These are phyloP conservation scores for Allobates femoralis DNA, from an alignment of 2,797 vertebrate species.

Conservation along the genomic window DNA sequence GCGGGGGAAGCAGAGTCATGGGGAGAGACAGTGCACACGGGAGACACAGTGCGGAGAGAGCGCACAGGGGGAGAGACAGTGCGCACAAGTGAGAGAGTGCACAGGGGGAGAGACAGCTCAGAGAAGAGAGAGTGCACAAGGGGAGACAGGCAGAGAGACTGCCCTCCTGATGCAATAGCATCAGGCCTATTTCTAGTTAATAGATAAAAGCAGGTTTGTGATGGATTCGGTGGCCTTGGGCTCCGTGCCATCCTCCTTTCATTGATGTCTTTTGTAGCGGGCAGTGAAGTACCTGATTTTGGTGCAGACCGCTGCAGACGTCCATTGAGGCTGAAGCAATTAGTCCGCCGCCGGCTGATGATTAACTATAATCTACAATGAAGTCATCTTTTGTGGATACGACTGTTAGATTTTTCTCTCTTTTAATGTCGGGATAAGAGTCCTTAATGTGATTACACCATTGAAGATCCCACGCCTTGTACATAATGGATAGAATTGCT, in stretches of 20 bases:
- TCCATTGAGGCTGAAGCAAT: conserved; percentile 4
- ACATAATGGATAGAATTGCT: no score
- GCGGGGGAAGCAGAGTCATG: no score
- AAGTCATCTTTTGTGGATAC: background rate
- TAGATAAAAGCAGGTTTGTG: background rate
- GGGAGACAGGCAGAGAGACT: no score
- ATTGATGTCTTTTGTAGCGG: background rate
- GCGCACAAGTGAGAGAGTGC: no score
- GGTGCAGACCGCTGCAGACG: background rate
- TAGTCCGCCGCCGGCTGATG: background rate
- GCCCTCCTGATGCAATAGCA: no score
- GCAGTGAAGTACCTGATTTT: background rate
- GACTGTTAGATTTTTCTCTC: no score
- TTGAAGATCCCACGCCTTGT: background rate
- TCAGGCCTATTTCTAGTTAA: no score
- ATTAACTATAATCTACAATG: background rate
- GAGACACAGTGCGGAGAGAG: no score
- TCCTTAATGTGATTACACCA: conserved; percentile 5
- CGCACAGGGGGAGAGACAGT: no score
- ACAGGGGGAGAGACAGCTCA: no score
- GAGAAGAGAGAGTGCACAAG: no score
- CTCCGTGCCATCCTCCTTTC: conserved; percentile 2
- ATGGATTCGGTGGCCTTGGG: background rate
- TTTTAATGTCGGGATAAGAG: background rate
- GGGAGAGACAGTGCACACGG: no score